A percentile compares a stretch with the other conserved stretches of the same genome.
Evolutionary conservation across 1,140 invertebrate species (phyloP).

Genomic region (Himalopsyche phryganea): DNA sequence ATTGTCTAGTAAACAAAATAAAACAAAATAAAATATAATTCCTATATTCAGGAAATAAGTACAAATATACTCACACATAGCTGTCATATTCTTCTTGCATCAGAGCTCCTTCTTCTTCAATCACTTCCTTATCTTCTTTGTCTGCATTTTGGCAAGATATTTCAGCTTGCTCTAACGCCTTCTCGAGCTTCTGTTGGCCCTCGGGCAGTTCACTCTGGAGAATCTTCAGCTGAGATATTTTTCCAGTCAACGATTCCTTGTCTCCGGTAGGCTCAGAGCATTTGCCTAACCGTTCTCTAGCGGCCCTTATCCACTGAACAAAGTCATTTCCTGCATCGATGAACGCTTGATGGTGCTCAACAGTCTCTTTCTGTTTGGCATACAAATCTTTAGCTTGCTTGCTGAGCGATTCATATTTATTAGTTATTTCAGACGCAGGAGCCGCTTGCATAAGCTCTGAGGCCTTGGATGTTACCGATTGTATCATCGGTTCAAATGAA

Average conservation of each 20-base stretch:
- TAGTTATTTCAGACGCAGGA: slow-evolving; percentile 83
- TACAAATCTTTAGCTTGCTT: slow-evolving; percentile 87
- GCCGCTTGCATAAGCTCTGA: slow-evolving; percentile 82
- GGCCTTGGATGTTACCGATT: slow-evolving; percentile 87
- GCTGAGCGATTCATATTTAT: slow-evolving; percentile 84
- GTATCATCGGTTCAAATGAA: slow-evolving; percentile 92
- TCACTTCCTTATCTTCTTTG: slow-evolving; percentile 83
- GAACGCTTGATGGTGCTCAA: slow-evolving; percentile 85
- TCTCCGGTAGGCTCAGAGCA: slow-evolving; percentile 92
- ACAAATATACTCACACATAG: slow-evolving; percentile 65
- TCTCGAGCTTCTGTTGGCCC: slow-evolving; percentile 77
- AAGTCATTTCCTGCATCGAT: slow-evolving; percentile 90
- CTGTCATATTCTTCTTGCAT: slow-evolving; percentile 85
- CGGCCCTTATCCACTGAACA: slow-evolving; percentile 83
- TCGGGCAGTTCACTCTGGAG: slow-evolving; percentile 76
- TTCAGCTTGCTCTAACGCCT: slow-evolving; percentile 76
- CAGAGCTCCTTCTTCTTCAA: slow-evolving; percentile 85
- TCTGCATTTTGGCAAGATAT: slow-evolving; percentile 77
- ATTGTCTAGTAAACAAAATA: slow-evolving; percentile 14
- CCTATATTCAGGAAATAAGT: background rate
- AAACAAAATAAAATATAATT: slow-evolving; percentile 8
- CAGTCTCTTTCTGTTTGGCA: slow-evolving; percentile 86
- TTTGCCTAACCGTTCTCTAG: slow-evolving; percentile 86
- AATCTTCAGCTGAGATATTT: slow-evolving; percentile 80
- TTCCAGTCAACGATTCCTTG: slow-evolving; percentile 81